Percentiles rank a stretch among this genome's conserved stretches.
Evolutionary conservation across 2,113 vertebrate species (phyloP).

Genomic region (Illadopsis cleaveri): DNA sequence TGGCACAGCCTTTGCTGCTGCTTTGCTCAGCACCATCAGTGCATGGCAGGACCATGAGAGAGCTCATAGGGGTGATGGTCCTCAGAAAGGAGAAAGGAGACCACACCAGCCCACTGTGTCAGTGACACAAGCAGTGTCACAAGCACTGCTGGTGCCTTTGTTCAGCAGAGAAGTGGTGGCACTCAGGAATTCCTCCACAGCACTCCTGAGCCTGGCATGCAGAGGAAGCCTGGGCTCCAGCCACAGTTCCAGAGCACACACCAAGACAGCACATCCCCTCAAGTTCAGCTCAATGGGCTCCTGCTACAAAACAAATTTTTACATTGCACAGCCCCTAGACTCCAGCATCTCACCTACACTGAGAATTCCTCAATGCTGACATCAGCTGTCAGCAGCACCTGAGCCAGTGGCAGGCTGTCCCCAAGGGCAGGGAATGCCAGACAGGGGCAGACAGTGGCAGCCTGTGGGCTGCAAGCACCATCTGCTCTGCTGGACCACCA

Average conservation of each 20-base stretch:
- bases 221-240: not conserved
- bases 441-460: not conserved
- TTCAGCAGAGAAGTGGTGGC: not conserved
- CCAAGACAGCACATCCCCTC: not conserved
- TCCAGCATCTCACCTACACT: not conserved
- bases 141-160: not conserved
- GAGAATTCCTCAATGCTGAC: rapidly evolving
- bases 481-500: not conserved
- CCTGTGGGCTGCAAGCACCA: rapidly evolving
- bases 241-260: not conserved
- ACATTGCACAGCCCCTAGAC: not conserved
- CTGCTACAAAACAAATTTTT: not conserved
- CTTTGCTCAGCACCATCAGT: not conserved
- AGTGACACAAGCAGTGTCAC: not conserved
- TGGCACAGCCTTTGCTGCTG: not conserved
- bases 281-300: not conserved
- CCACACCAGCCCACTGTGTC: not conserved
- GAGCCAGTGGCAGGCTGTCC: not conserved
- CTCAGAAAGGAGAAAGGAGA: not conserved
- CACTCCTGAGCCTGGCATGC: not conserved
- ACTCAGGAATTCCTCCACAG: not conserved
- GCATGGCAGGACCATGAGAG: not conserved
- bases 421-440: not conserved
- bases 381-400: not conserved
- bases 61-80: not conserved